Conservation (phyloP, 2,797 vertebrate genomes). For the Intellagama lesueurii region DNA sequence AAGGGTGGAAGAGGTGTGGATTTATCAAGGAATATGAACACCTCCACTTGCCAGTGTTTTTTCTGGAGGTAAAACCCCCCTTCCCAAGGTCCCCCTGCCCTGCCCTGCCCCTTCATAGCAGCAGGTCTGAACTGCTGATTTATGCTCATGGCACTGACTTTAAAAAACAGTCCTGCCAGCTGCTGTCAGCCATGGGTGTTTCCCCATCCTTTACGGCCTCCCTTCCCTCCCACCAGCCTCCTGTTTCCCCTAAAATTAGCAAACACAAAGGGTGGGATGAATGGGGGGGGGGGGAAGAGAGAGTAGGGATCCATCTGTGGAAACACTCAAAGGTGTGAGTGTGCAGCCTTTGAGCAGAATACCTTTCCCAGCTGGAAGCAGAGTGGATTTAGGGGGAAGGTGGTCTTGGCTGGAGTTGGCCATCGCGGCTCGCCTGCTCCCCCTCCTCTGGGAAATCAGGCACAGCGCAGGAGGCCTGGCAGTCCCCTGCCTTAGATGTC, state of each 20-base stretch:
- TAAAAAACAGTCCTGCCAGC: neutral
- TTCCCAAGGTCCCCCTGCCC: neutral
- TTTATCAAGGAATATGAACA: neutral
- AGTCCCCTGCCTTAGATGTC: neutral
- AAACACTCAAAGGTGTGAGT: neutral
- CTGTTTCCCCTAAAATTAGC: slow-evolving; percentile 4
- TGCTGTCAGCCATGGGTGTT: neutral
- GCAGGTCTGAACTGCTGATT: neutral
- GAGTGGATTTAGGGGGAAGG: neutral
- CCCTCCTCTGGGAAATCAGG: neutral
- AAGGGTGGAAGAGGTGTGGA: neutral
- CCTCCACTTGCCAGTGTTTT: neutral
- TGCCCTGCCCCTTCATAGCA: accelerated
- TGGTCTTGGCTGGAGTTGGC: accelerated
- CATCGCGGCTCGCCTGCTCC: no score
- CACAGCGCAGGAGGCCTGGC: no score
- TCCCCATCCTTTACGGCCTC: neutral
- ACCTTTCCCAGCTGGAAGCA: neutral
- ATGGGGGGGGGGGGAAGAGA: no score
- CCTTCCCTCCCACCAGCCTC: neutral
- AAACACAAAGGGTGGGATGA: neutral
- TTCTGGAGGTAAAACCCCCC: neutral
- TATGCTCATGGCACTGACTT: neutral
- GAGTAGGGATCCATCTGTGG: neutral
- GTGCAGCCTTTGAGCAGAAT: neutral